Evolutionary conservation across 2,888 invertebrate genomes (phyloP), one percentile per base, ranked within the genome.

Genomic region (Hyalella azteca): DNA sequence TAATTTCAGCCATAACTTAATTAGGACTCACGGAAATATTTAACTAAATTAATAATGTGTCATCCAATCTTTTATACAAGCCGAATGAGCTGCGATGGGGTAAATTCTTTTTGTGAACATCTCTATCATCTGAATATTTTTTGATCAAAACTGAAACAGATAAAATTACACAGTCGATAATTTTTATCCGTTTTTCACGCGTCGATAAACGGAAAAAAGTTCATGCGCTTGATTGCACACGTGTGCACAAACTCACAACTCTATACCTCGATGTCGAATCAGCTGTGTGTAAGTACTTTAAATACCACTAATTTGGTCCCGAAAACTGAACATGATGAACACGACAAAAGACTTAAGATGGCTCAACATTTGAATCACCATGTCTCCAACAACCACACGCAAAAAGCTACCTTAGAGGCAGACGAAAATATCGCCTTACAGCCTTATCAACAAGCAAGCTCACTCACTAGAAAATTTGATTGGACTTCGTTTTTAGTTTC

Each of bases 301-400:
- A n/a, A n/a, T n/a, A n/a, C n/a, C 26, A 4, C 54, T 54, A 54
- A 26, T 54, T 54, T 54, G 54, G 54, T 54, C 54, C 54, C 54
- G n/a, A 54, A 54, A 54, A n/a, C 54, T 26, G 26, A 26, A 54
- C 22, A 54, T 54, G 54, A 54, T 50, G 13, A 7, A 50, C 26
- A 54, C 3, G 2, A 54, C 7, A 2, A 54, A 22, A 54, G 2
- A 29, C 7, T 22, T 1, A 13, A n/a, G 19, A 50, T 22, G 5
- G 5, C 5, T 19, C 5, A 50, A 1, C 7, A 50, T 50, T 45
- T 15, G 19, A 45, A 45, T 45, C 45, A 45, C 11, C 45, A 19
- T 15, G 11, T 11, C 45, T 19, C 1, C 1, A 19, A 19, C 45
- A 19, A 45, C 13, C 19, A 45, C 1, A 19, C 19, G 11, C 11